phyloP scores from a whole-genome alignment of 2,113 vertebrate genomes.

The Amazona guildingii region DNA sequence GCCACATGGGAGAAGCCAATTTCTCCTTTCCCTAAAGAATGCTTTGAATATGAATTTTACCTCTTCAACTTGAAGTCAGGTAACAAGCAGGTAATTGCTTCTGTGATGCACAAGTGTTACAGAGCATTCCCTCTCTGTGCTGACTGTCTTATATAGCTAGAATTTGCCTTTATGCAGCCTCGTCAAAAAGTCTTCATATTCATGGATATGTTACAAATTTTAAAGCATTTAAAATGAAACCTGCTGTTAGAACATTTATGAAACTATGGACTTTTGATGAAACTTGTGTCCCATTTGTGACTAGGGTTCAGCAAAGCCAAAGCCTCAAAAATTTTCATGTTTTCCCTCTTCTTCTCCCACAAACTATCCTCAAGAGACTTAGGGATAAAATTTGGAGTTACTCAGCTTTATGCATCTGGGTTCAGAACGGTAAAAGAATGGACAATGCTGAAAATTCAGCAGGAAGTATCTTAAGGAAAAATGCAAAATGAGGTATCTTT shows the following conservation, averaged over 20 bases:
- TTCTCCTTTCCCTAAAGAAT: constrained; percentile 33
- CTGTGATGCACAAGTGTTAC: background rate
- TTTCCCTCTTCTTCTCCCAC: background rate
- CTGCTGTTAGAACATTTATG: background rate
- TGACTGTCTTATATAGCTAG: background rate
- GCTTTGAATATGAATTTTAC: constrained; percentile 72
- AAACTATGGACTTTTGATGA: background rate
- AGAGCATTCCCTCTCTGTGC: background rate
- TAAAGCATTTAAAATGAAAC: background rate
- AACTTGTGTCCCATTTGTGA: background rate
- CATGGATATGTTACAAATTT: too few species aligned
- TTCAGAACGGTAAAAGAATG: background rate
- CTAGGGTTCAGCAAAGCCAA: background rate
- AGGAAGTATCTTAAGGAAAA: background rate
- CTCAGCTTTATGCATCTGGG: background rate
- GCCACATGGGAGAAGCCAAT: constrained; percentile 71
- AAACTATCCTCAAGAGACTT: background rate
- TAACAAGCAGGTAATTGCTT: constrained; percentile 67
- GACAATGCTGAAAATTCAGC: background rate
- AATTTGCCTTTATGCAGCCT: background rate
- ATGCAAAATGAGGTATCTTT: background rate
- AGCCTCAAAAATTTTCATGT: background rate
- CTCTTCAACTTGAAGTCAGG: constrained; percentile 51
- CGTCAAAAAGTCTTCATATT: background rate
- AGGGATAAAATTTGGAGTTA: background rate